Evolutionary conservation across 2,888 invertebrate species (phyloP), one percentile per base, ranked within the genome.

Genomic region (Pseudococcus jackbeardsleyi): DNA sequence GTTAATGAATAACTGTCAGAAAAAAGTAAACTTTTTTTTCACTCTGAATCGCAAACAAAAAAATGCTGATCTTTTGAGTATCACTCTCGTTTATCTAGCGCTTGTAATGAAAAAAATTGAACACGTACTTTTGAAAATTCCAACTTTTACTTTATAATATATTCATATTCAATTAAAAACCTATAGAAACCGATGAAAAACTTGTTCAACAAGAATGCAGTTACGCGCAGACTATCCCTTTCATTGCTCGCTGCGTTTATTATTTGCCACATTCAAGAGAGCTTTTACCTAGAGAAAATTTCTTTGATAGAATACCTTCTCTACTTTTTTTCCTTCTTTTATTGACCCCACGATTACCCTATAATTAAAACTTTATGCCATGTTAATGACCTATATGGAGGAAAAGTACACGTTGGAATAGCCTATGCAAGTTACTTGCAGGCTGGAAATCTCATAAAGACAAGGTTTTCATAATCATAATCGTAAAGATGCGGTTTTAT

Each of bases 141-240:
- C 3, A 17, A 77, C 39, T 77, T 77, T 77, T 77, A 64, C 46
- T 22, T 79, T 48, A 87, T 87, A 87, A 87, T 79, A 87, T 79
- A 87, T 87, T 87, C 87, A 87, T 87, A 87, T 87, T 87, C 87
- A 87, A 87, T 87, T 50, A 50, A 77, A 79, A 77, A 79, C 87
- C 87, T 50, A 79, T 79, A 87, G 79, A 87, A 87, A 87, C 72
- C 26, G 22, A 46, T 79, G 87, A 87, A 87, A 86, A 87, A 87
- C 15, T 85, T 85, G 64, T 64, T 59, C 59, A 17, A 59, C 33
- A 54, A 33, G 85, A 85, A 50, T 85, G 33, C 77, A 59, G 33
- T 85, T 54, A 85, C 85, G 26, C 19, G 39, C 26, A 54, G 54
- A 59, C 85, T 59, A 85, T 59, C 54, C 33, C 59, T 85, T 59